These are phyloP conservation scores for Leucoraja erinaceus DNA, from an alignment of 2,113 vertebrate genomes.

Conservation along the genomic window DNA sequence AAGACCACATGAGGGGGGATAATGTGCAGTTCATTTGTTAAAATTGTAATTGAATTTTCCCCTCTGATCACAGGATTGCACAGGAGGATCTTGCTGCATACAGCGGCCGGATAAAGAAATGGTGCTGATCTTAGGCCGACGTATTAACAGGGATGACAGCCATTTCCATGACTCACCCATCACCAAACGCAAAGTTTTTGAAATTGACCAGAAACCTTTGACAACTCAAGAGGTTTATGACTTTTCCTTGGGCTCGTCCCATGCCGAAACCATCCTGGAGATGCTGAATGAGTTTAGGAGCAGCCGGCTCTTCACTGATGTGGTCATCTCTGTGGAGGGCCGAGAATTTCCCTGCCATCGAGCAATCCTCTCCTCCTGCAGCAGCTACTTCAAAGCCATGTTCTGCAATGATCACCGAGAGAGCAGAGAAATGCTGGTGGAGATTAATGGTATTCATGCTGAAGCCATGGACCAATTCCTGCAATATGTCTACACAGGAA, in stretches of 20 bases:
- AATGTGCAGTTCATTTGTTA: neutral
- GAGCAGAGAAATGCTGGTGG: conserved; percentile 85
- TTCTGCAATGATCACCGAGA: conserved; percentile 90
- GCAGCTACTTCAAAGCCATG: conserved; percentile 92
- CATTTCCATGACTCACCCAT: conserved; percentile 85
- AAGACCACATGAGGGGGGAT: neutral
- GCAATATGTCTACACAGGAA: conserved; percentile 91
- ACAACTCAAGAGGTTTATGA: conserved; percentile 79
- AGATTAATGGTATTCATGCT: conserved; percentile 89
- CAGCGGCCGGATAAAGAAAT: conserved; percentile 67
- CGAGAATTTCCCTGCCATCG: conserved; percentile 88
- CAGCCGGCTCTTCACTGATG: conserved; percentile 84
- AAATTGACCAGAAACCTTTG: conserved; percentile 82
- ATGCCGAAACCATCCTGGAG: conserved; percentile 89
- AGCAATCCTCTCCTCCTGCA: conserved; percentile 86
- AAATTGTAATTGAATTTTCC: neutral
- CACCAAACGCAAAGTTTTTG: conserved; percentile 94
- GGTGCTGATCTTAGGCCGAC: conserved; percentile 94
- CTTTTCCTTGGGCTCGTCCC: conserved; percentile 85
- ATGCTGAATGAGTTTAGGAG: conserved; percentile 94
- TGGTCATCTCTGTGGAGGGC: conserved; percentile 88
- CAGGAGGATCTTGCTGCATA: neutral
- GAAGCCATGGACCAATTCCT: conserved; percentile 96
- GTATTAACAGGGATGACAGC: conserved; percentile 86
- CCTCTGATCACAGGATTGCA: neutral